Conservation (phyloP, 2,113 vertebrate species). For the Corynorhinus townsendii region DNA sequence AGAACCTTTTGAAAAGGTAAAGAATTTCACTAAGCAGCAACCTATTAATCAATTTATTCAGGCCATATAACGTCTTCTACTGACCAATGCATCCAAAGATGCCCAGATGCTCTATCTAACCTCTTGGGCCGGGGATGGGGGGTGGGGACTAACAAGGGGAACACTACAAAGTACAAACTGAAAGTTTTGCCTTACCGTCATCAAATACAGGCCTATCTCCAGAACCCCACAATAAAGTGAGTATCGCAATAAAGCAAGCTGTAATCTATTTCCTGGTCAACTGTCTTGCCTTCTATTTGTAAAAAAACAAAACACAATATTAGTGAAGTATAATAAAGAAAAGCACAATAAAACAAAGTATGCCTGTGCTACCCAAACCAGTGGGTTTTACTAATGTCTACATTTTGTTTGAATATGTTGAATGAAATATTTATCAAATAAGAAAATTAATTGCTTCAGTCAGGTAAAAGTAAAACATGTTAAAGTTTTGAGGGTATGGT, state of each 20-base stretch:
- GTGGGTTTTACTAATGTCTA: not conserved
- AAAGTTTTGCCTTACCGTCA: not conserved
- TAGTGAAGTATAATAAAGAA: not conserved
- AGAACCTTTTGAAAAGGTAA: not conserved
- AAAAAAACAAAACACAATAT: not conserved
- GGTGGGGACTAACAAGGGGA: not conserved
- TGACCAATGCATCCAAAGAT: not conserved
- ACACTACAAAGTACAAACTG: not conserved
- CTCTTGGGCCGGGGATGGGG: not conserved
- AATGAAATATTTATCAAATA: not conserved
- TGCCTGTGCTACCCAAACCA: not conserved
- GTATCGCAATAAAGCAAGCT: not conserved
- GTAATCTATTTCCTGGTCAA: not conserved
- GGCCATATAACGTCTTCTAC: not conserved
- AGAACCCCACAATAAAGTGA: too few species aligned
- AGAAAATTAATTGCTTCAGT: conserved; percentile 55
- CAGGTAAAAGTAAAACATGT: conserved; percentile 59
- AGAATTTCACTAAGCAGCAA: not conserved
- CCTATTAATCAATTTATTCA: not conserved
- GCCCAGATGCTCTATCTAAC: not conserved
- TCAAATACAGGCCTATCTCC: not conserved
- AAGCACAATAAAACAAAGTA: not conserved
- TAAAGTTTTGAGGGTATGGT: conserved; percentile 60
- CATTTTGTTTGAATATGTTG: not conserved
- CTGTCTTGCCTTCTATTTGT: not conserved